Evolutionary conservation across 2,113 vertebrate species (phyloP), one percentile per base, ranked within the genome.

Genomic region (Etia nguti): DNA sequence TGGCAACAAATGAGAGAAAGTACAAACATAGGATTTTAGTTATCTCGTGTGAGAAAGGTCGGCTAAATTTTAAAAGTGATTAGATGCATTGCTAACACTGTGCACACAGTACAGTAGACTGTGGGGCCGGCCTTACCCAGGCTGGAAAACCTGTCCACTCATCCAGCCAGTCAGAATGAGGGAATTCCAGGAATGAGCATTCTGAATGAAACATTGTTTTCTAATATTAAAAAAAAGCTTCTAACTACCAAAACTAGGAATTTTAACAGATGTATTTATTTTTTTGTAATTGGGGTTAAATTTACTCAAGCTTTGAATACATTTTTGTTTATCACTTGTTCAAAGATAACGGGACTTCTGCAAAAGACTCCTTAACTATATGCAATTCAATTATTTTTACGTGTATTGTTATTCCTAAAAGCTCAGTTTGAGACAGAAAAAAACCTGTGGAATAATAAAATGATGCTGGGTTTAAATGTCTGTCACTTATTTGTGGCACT

Each of bases 181-280:
- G 90, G 94, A 94, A 95, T 96, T 88, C 80, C 43, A 88, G 88
- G 93, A 92, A 92, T 94, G 86, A 73, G 68, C 48, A 34, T 16
- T 68, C 41, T 50, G 38, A n/a, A 62, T 80, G 70, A 34, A 52
- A 46, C 60, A n/a, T 57, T 22, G 22, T 12, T 24, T 24, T 24
- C 22, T 54, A 20, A 10, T 22, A 10, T 22, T 36, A n/a, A 20
- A 54, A 5, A 54, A 10, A 54, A 9, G 46, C 48, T 50, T 50
- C 22, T 22, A 22, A 22, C 10, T 5, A 22, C 9, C 10, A 11
- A 55, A 3, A 55, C 10, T 55, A 10, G 20, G 18, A 54, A 10
- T n/a, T 54, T 54, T 55, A 22, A 54, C 20, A 54, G 20, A 41
- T 41, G 11, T 41, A 41, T 38, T 38, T 38, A 16, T 48, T 52